A percentile compares a stretch with the other conserved stretches of the same genome.
Evolutionary conservation across 2,888 invertebrate genomes (phyloP).

Genomic region (Axea sp.): DNA sequence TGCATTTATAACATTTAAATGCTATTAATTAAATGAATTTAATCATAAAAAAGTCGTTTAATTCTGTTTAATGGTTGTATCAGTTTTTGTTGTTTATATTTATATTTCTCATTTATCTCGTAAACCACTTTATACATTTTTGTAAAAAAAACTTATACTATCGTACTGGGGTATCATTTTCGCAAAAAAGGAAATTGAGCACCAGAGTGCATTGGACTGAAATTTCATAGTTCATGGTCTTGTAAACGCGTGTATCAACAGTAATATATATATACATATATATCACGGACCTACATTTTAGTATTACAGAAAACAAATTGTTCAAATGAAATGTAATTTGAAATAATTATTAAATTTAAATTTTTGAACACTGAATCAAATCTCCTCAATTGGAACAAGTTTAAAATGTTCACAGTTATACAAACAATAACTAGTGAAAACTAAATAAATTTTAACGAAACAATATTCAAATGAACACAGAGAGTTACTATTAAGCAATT

Average conservation of each 20-base stretch:
- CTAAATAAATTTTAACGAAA: no score
- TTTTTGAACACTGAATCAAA: not conserved
- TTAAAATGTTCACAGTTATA: no score
- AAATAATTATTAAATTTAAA: conserved; percentile 6
- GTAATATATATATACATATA: conserved; percentile 18
- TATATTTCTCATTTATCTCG: conserved; percentile 1
- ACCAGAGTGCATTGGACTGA: conserved; percentile 29
- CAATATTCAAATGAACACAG: no score
- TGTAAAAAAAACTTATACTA: conserved; percentile 15
- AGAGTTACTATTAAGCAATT: no score
- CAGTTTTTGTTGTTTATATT: conserved; percentile 2
- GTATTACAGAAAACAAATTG: not conserved
- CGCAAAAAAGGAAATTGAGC: conserved; percentile 36
- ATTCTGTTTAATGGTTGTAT: no score
- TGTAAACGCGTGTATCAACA: conserved; percentile 24
- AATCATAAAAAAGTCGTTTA: no score
- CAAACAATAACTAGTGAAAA: no score
- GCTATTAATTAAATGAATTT: no score
- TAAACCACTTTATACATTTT: conserved; percentile 20
- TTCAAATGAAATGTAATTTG: not conserved
- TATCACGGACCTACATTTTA: not conserved
- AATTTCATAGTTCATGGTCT: conserved; percentile 44
- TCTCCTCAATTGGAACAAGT: not conserved
- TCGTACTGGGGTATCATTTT: conserved; percentile 16
- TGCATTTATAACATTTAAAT: no score